Evolutionary conservation across 2,113 vertebrate species (phyloP).

Genomic region (Zosterops japonicus): DNA sequence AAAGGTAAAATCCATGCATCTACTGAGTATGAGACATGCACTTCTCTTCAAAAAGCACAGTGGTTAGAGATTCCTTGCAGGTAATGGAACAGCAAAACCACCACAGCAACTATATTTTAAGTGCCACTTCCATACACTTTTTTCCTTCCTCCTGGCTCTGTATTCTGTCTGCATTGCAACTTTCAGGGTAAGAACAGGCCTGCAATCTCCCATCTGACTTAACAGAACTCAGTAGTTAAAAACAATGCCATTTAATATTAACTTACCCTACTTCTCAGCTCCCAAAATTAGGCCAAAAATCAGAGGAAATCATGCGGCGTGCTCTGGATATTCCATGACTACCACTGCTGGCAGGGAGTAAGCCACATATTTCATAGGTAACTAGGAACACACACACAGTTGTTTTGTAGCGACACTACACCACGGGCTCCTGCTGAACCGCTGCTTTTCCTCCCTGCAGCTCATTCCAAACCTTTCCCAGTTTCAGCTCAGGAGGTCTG

Average conservation of each 20-base stretch:
- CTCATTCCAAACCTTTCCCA: not conserved
- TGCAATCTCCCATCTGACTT: not conserved
- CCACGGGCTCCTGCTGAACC: not conserved
- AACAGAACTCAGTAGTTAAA: not conserved
- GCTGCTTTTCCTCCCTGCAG: not conserved
- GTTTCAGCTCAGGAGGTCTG: not conserved
- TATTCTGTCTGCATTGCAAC: not conserved
- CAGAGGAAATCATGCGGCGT: conserved; percentile 8
- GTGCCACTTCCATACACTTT: not conserved
- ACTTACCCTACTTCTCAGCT: not conserved
- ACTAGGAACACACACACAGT: conserved; percentile 42
- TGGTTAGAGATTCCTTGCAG: not conserved
- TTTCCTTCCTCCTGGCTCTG: not conserved
- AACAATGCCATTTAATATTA: not conserved
- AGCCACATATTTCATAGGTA: conserved; percentile 46
- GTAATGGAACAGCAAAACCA: not conserved
- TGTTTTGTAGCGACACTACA: conserved; percentile 54
- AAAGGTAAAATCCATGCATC: not conserved
- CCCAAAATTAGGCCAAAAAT: conserved; percentile 1
- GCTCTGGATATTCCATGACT: conserved; percentile 56
- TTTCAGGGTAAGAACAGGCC: not conserved
- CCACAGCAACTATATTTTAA: not conserved
- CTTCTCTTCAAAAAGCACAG: not conserved
- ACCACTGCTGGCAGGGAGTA: not conserved
- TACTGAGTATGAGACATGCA: not conserved